Percentiles rank a stretch among this genome's conserved stretches.
Conservation (phyloP, 2,113 vertebrate genomes). For the Pygathrix nemaeus region DNA sequence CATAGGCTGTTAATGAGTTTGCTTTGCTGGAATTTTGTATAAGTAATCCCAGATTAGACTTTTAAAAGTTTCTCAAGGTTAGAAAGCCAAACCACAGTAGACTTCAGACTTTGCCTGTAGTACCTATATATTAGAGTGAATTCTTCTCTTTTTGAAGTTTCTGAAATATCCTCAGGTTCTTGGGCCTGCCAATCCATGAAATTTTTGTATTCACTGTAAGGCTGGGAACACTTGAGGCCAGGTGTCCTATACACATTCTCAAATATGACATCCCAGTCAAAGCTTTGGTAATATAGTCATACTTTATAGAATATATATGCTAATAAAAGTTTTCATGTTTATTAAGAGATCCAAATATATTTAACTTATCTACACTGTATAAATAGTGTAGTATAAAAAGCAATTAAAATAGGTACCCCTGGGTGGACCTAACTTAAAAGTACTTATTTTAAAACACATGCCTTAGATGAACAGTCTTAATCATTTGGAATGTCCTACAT, state of each 20-base stretch:
- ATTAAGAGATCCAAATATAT: neutral
- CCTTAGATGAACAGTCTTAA: neutral
- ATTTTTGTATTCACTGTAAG: neutral
- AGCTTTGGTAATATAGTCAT: neutral
- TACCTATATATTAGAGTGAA: neutral
- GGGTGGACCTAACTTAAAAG: neutral
- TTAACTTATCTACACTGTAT: neutral
- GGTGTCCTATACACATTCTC: neutral
- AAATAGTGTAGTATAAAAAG: neutral
- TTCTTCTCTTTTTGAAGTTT: neutral
- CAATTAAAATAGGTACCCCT: neutral
- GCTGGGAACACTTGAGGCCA: neutral
- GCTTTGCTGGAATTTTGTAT: neutral
- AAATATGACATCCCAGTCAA: neutral
- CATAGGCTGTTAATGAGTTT: neutral
- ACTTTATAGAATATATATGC: neutral
- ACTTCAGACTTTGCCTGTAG: neutral
- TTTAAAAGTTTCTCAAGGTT: neutral
- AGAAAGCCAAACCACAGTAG: neutral
- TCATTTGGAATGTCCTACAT: neutral
- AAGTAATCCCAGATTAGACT: neutral
- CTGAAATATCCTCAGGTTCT: neutral
- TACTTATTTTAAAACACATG: neutral
- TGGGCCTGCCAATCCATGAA: neutral
- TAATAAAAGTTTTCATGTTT: neutral